Percentiles rank a stretch among this genome's conserved stretches.
phyloP scores from a whole-genome alignment of 2,113 vertebrate species.

The Chionis minor region DNA sequence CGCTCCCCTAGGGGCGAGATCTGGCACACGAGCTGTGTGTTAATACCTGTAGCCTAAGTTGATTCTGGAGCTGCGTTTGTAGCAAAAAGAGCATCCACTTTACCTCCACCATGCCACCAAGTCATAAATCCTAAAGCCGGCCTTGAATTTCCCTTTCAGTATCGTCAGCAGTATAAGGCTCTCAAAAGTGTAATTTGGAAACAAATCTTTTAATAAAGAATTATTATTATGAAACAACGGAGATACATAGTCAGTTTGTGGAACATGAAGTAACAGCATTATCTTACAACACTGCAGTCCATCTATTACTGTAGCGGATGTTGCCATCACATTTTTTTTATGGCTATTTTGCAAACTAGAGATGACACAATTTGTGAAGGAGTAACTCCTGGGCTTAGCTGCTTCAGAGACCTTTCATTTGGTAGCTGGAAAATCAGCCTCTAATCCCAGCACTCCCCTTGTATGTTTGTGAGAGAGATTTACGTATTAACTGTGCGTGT shows the following conservation, averaged over 20 bases:
- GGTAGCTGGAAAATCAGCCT: background rate
- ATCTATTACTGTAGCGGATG: background rate
- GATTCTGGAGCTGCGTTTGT: background rate
- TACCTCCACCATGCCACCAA: background rate
- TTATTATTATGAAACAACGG: background rate
- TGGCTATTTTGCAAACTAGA: background rate
- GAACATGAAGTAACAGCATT: background rate
- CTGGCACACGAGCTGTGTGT: slow-evolving; percentile 37
- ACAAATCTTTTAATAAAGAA: slow-evolving; percentile 29
- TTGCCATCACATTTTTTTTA: background rate
- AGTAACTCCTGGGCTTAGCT: background rate
- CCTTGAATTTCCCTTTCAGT: background rate
- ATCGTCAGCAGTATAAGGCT: background rate
- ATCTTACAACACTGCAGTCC: background rate
- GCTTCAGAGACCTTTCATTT: background rate
- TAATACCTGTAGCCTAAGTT: slow-evolving; percentile 32
- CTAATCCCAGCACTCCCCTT: background rate
- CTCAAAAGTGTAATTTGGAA: background rate
- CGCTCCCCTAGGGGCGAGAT: slow-evolving; percentile 18
- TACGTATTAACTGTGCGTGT: accelerated
- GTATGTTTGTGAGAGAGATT: slow-evolving; percentile 20
- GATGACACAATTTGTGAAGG: accelerated
- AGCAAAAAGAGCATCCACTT: background rate
- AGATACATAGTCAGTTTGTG: background rate
- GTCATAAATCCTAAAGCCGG: background rate